phyloP scores from a whole-genome alignment of 2,888 invertebrate species.

The Entomobrya proxima region DNA sequence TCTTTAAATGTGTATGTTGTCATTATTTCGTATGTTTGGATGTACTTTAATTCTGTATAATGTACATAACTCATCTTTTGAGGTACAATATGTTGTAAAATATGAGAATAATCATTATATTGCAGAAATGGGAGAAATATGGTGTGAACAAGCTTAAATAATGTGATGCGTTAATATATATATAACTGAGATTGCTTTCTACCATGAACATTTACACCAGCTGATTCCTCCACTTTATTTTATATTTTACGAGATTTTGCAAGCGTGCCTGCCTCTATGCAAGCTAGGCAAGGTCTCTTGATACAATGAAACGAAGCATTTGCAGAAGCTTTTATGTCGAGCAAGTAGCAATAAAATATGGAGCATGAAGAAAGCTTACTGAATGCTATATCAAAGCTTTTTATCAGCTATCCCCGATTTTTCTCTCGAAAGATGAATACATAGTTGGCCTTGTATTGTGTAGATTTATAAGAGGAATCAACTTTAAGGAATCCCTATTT shows the following conservation, averaged over 20 bases:
- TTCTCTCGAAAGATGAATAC: conserved; percentile 35
- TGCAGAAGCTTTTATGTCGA: not conserved
- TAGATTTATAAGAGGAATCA: not conserved
- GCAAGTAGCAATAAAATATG: not conserved
- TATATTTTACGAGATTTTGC: not conserved
- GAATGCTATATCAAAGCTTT: not conserved
- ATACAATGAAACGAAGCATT: not conserved
- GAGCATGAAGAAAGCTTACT: not conserved
- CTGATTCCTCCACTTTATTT: conserved; percentile 20
- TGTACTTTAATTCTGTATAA: too few species aligned
- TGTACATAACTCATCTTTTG: too few species aligned
- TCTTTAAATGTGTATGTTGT: too few species aligned
- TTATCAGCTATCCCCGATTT: conserved; percentile 32
- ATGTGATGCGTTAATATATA: conserved; percentile 26
- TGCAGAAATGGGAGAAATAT: not conserved
- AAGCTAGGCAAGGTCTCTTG: not conserved
- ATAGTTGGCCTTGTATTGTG: not conserved
- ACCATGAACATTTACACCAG: conserved; percentile 4
- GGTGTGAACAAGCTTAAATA: not conserved
- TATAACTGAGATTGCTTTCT: conserved; percentile 13
- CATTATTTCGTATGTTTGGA: too few species aligned
- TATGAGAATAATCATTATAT: not conserved
- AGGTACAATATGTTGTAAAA: not conserved
- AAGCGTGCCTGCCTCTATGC: not conserved
- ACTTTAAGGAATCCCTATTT: not conserved